These are phyloP conservation scores for Novumbra hubbsi DNA, from an alignment of 2,797 vertebrate genomes.

Conservation along the genomic window DNA sequence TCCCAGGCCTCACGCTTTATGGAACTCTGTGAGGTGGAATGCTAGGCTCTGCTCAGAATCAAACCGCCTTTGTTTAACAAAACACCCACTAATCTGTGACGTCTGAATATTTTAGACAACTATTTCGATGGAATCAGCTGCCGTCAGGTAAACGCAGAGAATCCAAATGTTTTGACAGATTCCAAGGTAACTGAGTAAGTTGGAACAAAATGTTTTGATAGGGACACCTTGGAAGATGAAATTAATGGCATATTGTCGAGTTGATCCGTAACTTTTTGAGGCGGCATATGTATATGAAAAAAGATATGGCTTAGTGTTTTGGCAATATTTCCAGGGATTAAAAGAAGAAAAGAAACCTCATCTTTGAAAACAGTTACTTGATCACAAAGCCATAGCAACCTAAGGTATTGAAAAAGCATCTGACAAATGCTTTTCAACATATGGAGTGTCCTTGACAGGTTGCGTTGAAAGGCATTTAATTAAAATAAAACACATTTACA, in stretches of 20 bases:
- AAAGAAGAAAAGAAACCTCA: slow-evolving; percentile 18
- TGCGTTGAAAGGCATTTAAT: neutral
- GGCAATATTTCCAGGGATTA: slow-evolving; percentile 21
- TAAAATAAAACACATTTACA: slow-evolving; percentile 3
- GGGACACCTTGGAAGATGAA: slow-evolving; percentile 58
- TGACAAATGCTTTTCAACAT: slow-evolving; percentile 3
- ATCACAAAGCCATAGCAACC: slow-evolving; percentile 25
- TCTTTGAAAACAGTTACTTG: slow-evolving; percentile 16
- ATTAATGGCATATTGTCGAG: slow-evolving; percentile 62
- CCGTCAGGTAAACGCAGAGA: slow-evolving; percentile 64
- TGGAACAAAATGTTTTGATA: slow-evolving; percentile 72
- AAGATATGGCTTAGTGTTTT: slow-evolving; percentile 45
- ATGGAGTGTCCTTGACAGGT: slow-evolving; percentile 7
- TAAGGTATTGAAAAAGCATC: neutral
- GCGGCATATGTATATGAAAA: slow-evolving; percentile 38
- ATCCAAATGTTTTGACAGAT: slow-evolving; percentile 72
- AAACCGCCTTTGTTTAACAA: slow-evolving; percentile 68
- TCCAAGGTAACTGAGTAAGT: slow-evolving; percentile 71
- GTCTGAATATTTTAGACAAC: slow-evolving; percentile 52
- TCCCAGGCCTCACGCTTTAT: slow-evolving; percentile 58
- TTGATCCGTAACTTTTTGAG: slow-evolving; percentile 46
- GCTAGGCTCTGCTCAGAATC: slow-evolving; percentile 61
- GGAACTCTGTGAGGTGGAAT: slow-evolving; percentile 52
- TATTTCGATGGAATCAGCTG: slow-evolving; percentile 51
- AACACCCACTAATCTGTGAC: slow-evolving; percentile 58